A percentile compares a stretch with the other conserved stretches of the same genome.
These are phyloP conservation scores for Diacarnus erythraeanus DNA, from an alignment of 37 sponge, comb jelly and placozoan species.

Conservation along the genomic window DNA sequence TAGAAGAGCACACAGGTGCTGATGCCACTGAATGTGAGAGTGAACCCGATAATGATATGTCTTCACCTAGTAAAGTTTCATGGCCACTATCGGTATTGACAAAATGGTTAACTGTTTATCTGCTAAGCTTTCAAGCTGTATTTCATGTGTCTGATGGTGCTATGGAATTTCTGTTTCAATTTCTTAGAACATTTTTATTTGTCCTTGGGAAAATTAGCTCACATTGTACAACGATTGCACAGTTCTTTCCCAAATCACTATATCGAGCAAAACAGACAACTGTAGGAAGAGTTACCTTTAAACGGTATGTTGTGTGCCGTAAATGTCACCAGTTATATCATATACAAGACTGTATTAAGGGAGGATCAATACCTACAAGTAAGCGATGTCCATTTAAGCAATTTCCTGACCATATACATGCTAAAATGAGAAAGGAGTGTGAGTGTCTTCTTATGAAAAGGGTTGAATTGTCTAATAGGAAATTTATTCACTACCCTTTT, in stretches of 20 bases:
- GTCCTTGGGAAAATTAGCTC: background rate
- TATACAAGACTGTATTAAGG: background rate
- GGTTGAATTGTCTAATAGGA: too few species aligned
- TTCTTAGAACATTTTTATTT: background rate
- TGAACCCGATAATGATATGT: too few species aligned
- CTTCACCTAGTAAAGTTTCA: too few species aligned
- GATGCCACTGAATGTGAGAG: too few species aligned
- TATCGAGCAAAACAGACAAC: background rate
- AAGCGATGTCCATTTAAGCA: too few species aligned
- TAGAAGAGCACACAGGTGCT: too few species aligned
- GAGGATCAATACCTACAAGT: too few species aligned
- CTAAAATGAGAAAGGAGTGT: too few species aligned
- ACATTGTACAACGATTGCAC: background rate
- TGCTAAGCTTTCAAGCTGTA: background rate
- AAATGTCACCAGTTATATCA: background rate
- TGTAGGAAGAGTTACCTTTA: background rate
- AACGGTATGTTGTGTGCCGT: background rate
- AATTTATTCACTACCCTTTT: conserved; percentile 15
- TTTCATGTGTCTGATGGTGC: background rate
- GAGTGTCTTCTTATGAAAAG: too few species aligned
- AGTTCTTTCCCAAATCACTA: background rate
- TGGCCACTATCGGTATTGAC: too few species aligned
- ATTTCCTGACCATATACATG: too few species aligned
- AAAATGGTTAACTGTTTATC: background rate
- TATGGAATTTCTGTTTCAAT: background rate